phyloP scores from a whole-genome alignment of 2,888 invertebrate genomes.

The Drosophila suboccidentalis region DNA sequence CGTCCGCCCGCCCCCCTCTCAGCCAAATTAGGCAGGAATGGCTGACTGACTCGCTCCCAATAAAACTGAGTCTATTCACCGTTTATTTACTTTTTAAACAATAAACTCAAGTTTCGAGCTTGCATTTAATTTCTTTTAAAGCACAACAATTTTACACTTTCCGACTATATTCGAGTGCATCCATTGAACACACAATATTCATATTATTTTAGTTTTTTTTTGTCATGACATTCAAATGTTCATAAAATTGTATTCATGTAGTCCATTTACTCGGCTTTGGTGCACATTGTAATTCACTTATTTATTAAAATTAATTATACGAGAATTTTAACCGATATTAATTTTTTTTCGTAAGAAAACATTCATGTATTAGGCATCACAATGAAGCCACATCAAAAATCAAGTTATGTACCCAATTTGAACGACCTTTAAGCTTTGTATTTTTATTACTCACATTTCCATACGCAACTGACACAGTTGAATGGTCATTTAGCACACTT shows the following conservation, averaged over 20 bases:
- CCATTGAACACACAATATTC: neutral
- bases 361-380: too few species aligned
- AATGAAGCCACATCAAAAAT: too few species aligned
- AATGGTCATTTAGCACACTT: too few species aligned
- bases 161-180: neutral
- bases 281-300: neutral
- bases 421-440: too few species aligned
- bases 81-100: conserved; percentile 26
- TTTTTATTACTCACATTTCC: too few species aligned
- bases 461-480: too few species aligned
- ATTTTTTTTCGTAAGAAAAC: too few species aligned
- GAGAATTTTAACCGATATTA: too few species aligned
- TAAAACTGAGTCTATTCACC: conserved; percentile 5
- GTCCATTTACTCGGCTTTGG: neutral
- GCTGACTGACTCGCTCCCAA: neutral
- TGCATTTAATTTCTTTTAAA: conserved; percentile 2
- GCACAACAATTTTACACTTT: neutral
- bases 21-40: conserved; percentile 1
- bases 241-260: neutral
- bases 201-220: neutral
- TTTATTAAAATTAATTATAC: too few species aligned
- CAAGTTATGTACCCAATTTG: too few species aligned
- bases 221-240: neutral
- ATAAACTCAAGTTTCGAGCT: conserved; percentile 13
- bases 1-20: neutral